Evolutionary conservation across 2,888 invertebrate genomes (phyloP).

Genomic region (Endotricha flammealis): DNA sequence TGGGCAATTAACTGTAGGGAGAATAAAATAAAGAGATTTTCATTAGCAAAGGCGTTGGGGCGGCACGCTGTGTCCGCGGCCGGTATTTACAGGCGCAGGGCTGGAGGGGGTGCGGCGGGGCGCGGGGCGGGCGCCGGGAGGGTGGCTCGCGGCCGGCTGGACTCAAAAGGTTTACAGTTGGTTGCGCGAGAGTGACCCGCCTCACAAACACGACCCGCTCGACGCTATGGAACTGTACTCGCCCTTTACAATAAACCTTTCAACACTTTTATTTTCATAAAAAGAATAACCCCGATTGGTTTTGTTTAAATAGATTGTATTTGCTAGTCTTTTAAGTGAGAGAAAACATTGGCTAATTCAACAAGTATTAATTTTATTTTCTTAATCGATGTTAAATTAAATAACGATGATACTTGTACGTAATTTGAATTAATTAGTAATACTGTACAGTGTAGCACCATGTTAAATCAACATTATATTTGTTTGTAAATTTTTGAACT

Average conservation of each 20-base stretch:
- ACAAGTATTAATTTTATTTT: too few species aligned
- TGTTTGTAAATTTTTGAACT: too few species aligned
- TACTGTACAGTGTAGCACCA: too few species aligned
- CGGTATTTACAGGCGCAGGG: constrained; percentile 50
- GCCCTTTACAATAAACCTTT: constrained; percentile 27
- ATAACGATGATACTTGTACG: too few species aligned
- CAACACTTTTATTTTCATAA: constrained; percentile 23
- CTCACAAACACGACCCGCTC: constrained; percentile 66
- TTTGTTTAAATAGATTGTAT: too few species aligned
- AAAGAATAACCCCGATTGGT: constrained; percentile 8
- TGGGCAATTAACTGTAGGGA: constrained; percentile 42
- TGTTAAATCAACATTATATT: too few species aligned
- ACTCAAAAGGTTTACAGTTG: constrained; percentile 76
- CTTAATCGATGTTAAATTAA: too few species aligned
- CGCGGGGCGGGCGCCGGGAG: constrained; percentile 23
- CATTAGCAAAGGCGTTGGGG: constrained; percentile 74
- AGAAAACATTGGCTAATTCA: too few species aligned
- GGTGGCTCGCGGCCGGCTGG: constrained; percentile 58
- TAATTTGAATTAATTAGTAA: too few species aligned
- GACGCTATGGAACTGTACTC: constrained; percentile 53
- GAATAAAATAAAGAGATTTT: constrained; percentile 69
- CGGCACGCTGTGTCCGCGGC: constrained; percentile 64
- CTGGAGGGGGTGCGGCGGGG: constrained; percentile 18
- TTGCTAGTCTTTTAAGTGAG: too few species aligned
- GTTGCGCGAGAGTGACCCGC: constrained; percentile 76